Evolutionary conservation across 2,113 vertebrate genomes (phyloP).

Genomic region (Pteronura brasiliensis): DNA sequence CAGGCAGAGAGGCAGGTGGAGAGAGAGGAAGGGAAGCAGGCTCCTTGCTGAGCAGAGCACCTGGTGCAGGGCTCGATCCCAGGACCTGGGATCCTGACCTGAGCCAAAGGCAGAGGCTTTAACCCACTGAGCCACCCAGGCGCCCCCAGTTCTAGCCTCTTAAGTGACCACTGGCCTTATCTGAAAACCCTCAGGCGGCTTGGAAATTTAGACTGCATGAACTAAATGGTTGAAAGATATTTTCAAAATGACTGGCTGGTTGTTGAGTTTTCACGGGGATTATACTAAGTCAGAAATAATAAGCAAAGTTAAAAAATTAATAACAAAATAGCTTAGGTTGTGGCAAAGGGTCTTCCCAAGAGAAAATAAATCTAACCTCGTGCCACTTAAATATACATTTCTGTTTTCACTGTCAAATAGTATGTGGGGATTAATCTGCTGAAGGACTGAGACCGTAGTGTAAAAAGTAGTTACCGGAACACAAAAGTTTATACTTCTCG

Average conservation of each 20-base stretch:
- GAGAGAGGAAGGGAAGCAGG: no score
- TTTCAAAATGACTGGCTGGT: neutral
- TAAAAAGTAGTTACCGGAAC: neutral
- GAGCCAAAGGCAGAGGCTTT: no score
- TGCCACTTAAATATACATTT: neutral
- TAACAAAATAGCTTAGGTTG: neutral
- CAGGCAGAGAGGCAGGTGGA: no score
- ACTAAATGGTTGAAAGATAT: slow-evolving; percentile 6
- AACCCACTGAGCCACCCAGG: no score
- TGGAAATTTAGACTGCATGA: slow-evolving; percentile 2
- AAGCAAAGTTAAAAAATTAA: neutral
- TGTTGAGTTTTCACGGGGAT: neutral
- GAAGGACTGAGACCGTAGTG: neutral
- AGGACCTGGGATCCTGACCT: no score
- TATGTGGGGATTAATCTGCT: neutral
- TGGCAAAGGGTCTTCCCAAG: neutral
- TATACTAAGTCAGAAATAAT: neutral
- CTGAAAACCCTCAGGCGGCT: neutral
- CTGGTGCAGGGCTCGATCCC: no score
- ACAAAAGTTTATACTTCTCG: neutral
- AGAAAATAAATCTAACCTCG: neutral
- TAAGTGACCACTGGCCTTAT: neutral
- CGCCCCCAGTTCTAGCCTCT: neutral
- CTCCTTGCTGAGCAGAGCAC: no score
- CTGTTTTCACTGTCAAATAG: neutral